Base-by-base conservation (phyloP, 2,888 invertebrate species). In the Trissonchulus sp. region DNA sequence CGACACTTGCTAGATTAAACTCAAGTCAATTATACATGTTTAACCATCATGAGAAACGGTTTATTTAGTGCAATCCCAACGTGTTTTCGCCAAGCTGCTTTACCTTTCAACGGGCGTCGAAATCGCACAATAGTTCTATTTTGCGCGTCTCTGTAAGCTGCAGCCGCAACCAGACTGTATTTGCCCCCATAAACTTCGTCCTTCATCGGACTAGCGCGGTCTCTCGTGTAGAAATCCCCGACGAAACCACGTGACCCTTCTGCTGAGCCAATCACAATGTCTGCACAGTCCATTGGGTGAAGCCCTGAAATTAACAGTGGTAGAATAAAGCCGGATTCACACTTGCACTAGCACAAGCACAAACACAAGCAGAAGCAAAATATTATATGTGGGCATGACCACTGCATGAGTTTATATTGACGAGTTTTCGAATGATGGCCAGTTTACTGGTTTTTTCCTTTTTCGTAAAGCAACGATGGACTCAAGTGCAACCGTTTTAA, bases 201-300 rank as follows among this genome's bases (percentile, higher is more conserved):
- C 77, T 89, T 88, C 18, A 91, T 89, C 0, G 97, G 97, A 0
- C 96, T 96, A 0, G 96, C 94, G 78, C 84, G 77, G 72, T 84
- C 85, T 35, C 84, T 79, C 1, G 85, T 84, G 80, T 84, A 86
- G 78, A 84, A 84, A 77, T 86, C 86, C 68, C 82, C 81, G 33
- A 97, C 91, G 71, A 94, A 88, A 82, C 92, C 92, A 76, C 90
- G 89, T 81, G 90, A 90, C 8, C 93, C 94, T 75, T 90, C 87
- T 0, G 94, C 95, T 1, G 90, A 89, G 0, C 95, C 97, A 79
- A 97, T 93, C 2, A 97, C 90, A 74, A 97, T 91, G 85, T 97
- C 97, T 0, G 94, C 93, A 82, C 97, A 97, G 85, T 96, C 96
- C 97, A 97, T 97, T 0, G 93, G 90, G 84, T 92, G 94, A 85